phyloP scores from a whole-genome alignment of 2,888 invertebrate genomes.

The Augiades crinisus region DNA sequence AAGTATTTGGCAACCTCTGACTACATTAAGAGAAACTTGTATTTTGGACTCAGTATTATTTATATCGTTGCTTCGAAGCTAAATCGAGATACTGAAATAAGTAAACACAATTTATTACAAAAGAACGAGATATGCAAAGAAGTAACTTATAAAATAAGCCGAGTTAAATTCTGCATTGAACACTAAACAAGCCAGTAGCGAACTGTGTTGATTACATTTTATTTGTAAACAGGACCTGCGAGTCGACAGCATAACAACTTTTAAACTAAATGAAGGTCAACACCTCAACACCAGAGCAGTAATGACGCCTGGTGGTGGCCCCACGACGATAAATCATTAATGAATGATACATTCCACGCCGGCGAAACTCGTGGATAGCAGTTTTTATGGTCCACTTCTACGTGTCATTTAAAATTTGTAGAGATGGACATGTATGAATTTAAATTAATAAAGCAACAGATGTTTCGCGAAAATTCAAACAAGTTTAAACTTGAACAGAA shows the following conservation, averaged over 20 bases:
- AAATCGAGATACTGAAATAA: no score
- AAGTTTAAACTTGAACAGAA: constrained; percentile 9
- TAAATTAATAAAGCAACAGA: constrained; percentile 19
- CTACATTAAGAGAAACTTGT: constrained; percentile 10
- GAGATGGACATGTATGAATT: constrained; percentile 14
- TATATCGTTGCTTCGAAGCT: not conserved
- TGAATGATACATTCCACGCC: constrained; percentile 25
- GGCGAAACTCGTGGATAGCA: constrained; percentile 20
- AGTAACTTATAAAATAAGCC: constrained; percentile 4
- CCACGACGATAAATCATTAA: constrained; percentile 24
- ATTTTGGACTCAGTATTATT: not conserved
- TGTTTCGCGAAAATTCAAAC: constrained; percentile 6
- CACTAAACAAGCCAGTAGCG: constrained; percentile 19
- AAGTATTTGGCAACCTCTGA: constrained; percentile 31
- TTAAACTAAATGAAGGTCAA: constrained; percentile 38
- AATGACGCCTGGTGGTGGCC: constrained; percentile 23
- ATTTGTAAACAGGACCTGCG: constrained; percentile 32
- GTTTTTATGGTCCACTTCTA: constrained; percentile 24
- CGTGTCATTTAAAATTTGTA: constrained; percentile 25
- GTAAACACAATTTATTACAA: no score
- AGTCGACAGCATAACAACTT: constrained; percentile 36
- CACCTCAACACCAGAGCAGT: constrained; percentile 30
- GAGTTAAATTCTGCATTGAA: constrained; percentile 16
- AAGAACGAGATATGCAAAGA: no score
- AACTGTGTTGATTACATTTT: constrained; percentile 27